Percentiles rank a stretch among this genome's conserved stretches.
Evolutionary conservation across 2,797 vertebrate species (phyloP).

Genomic region (Hydrophis major): DNA sequence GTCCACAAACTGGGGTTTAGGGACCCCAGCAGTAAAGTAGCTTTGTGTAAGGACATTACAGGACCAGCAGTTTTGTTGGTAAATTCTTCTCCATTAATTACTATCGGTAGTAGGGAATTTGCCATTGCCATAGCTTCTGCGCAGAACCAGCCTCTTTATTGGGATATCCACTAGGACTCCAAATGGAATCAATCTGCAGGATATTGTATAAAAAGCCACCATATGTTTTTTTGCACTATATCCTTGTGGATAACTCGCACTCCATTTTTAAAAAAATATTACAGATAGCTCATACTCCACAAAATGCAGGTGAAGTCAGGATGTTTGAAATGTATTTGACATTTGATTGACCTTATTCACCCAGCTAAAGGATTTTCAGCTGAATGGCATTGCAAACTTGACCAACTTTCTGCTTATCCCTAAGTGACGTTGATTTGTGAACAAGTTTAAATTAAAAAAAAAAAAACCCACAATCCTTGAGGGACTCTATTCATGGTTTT

Average conservation of each 20-base stretch:
- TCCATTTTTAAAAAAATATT: neutral
- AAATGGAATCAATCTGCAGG: neutral
- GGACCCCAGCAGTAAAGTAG: neutral
- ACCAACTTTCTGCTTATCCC: neutral
- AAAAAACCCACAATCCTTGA: neutral
- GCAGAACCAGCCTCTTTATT: neutral
- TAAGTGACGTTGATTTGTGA: neutral
- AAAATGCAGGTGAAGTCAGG: neutral
- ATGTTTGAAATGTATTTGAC: neutral
- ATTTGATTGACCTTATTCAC: neutral
- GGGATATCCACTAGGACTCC: neutral
- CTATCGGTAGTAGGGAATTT: neutral
- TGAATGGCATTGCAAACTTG: neutral
- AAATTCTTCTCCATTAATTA: neutral
- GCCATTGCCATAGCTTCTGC: neutral
- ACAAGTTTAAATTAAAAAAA: neutral
- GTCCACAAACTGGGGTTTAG: too few species aligned
- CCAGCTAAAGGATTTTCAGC: neutral
- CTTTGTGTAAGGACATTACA: neutral
- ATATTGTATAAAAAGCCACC: neutral
- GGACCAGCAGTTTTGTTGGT: neutral
- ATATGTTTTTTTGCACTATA: neutral
- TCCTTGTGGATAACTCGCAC: neutral
- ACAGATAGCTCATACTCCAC: neutral
- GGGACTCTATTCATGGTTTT: neutral